Evolutionary conservation across 23 tunicate species (phyloP), one percentile per base, ranked within the genome.

Genomic region (Trididemnum nubilum): DNA sequence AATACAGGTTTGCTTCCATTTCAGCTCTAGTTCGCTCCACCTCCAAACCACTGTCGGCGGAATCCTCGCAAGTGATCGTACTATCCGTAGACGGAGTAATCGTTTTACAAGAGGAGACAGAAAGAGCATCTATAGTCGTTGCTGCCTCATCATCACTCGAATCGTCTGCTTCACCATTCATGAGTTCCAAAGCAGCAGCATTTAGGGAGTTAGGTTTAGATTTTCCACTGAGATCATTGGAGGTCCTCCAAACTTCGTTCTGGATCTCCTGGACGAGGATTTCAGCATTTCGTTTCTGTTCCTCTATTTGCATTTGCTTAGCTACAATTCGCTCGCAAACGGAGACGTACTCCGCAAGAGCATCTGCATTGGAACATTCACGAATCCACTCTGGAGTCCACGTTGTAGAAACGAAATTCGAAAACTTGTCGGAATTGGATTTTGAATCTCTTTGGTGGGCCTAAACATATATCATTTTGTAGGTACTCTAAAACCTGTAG

Each of bases 271-370:
- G 97, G 30, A 92, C 88, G 35, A 92, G 49, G 51, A 86, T 77
- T 44, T 92, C 97, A 19, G 81, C 60, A 1, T 79, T 66, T 37
- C 98, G 76, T 73, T 80, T 84, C 74, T 75, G 33, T 65, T 93
- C 93, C 70, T 83, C 98, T 35, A 93, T 93, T 52, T 84, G 90
- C 27, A 93, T 57, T 49, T 93, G 98, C 87, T 67, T 87, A 33
- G 90, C 86, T 1, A 93, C 90, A 34, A 93, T 60, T 37, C 85
- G 76, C 33, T 87, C 84, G 73, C 98, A 83, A 18, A 57, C 28
- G 30, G 85, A 71, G n/a, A 88, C 71, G 89, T 78, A 93, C 36
- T 80, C 63, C 28, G 31, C 82, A 34, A 93, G 74, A 5, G 35
- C 51, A 7, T 51, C 59, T 1, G 67, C 81, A 66, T 93, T 89